Conservation (phyloP, 1,140 invertebrate genomes). For the Drosophila eugracilis region DNA sequence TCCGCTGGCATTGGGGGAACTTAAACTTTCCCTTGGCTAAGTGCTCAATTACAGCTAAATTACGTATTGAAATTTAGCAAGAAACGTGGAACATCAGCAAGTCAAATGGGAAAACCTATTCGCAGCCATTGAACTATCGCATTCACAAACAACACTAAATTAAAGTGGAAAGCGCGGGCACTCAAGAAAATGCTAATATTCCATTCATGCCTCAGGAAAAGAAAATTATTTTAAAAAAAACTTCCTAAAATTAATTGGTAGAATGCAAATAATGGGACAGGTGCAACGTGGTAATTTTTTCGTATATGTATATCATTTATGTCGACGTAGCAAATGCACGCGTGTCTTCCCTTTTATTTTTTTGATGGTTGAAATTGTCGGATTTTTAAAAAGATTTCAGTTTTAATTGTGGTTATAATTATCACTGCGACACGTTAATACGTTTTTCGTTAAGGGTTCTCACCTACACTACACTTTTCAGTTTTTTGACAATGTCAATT, state of each 20-base stretch:
- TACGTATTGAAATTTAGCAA: constrained; percentile 43
- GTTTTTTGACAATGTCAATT: constrained; percentile 34
- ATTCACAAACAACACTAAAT: constrained; percentile 10
- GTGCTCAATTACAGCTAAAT: constrained; percentile 62
- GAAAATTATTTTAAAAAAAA: neutral
- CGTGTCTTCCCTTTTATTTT: constrained; percentile 40
- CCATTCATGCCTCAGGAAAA: constrained; percentile 55
- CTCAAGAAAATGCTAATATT: constrained; percentile 22
- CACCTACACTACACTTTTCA: constrained; percentile 1
- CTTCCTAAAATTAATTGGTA: neutral
- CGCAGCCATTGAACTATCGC: constrained; percentile 40
- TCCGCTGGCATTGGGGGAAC: constrained; percentile 22
- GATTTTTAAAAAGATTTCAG: constrained; percentile 36
- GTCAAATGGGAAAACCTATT: constrained; percentile 52
- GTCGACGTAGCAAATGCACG: constrained; percentile 43
- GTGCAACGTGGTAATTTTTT: constrained; percentile 59
- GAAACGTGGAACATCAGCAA: constrained; percentile 67
- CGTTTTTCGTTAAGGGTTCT: neutral
- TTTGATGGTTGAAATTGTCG: constrained; percentile 19
- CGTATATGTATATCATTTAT: no score
- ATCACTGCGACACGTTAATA: constrained; percentile 39
- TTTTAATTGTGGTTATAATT: constrained; percentile 59
- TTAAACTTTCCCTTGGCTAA: constrained; percentile 58
- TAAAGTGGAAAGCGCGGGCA: constrained; percentile 42
- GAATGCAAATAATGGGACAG: constrained; percentile 45